Base-by-base conservation (phyloP, 2,113 vertebrate species). In the Amazona guildingii region DNA sequence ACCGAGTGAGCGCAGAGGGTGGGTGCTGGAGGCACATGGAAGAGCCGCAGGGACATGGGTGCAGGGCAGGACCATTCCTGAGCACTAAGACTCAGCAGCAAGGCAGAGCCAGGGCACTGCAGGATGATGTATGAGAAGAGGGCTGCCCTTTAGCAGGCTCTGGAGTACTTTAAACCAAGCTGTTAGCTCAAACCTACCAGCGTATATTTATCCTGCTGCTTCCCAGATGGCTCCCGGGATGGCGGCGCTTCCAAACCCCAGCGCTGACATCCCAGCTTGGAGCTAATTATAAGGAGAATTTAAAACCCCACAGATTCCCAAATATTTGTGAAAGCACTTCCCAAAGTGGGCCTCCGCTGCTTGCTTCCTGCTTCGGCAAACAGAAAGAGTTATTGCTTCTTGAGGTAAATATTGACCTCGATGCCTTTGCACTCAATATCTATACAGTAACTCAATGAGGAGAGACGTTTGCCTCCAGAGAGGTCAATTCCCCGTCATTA, bases 401-500 rank as follows among this genome's bases (percentile, higher is more conserved):
- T 54, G 55, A 37, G 88, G 86, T 91, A 92, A 95, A 96, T 94
- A 95, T 85, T 80, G 88, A 81, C 91, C 92, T 70, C 46, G 33
- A 85, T 51, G 31, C 92, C 49, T 57, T 69, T 76, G 81, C 70
- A 28, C 39, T 80, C 72, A 31, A 29, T 91, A 84, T 87, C 91
- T 70, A 49, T 66, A 52, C 7, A 5, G 89, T 74, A 59, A 69
- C 82, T 94, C 96, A 68, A 86, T 92, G 87, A 77, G 61, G 66
- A 69, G 77, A 78, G 90, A 80, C 86, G 79, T 82, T 97, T 92
- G 92, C 88, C 69, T 79, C 83, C 91, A 80, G 89, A 92, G 92
- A 96, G 96, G 90, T 95, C 95, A 94, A 78, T 95, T 89, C 84
- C 94, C 88, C 75, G 67, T 93, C 94, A 75, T 88, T 85, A 92